These are phyloP conservation scores for Megalops atlanticus DNA, from an alignment of 2,113 vertebrate genomes.

Conservation along the genomic window DNA sequence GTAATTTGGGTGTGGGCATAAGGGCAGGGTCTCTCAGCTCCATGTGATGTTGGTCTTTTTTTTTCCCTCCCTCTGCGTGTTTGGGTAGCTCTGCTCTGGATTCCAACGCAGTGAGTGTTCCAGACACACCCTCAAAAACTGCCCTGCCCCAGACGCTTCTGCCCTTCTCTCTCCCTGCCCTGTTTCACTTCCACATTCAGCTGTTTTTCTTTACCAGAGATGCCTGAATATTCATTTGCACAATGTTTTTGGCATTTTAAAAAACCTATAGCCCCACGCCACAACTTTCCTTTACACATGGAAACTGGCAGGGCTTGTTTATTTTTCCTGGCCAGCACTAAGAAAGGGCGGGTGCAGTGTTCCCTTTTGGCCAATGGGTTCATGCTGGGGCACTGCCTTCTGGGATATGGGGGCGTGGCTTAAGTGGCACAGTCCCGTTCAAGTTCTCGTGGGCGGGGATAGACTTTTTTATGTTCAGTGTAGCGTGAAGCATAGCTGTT, in stretches of 20 bases:
- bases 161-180: too few species aligned
- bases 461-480: slow-evolving; percentile 18
- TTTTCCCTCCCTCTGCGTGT: slow-evolving; percentile 13
- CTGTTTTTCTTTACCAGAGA: neutral
- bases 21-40: slow-evolving; percentile 13
- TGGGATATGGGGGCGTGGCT: slow-evolving; percentile 46
- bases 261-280: slow-evolving; percentile 9
- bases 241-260: neutral
- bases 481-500: slow-evolving; percentile 29
- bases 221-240: neutral
- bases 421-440: slow-evolving; percentile 40
- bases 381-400: slow-evolving; percentile 38
- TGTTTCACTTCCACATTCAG: neutral
- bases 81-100: slow-evolving; percentile 51
- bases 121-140: slow-evolving; percentile 63
- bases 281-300: slow-evolving; percentile 42
- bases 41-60: slow-evolving; percentile 25
- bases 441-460: slow-evolving; percentile 57
- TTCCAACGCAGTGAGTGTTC: slow-evolving; percentile 70
- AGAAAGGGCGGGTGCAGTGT: slow-evolving; percentile 39
- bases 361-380: slow-evolving; percentile 52
- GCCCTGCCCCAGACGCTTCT: neutral
- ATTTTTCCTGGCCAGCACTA: slow-evolving; percentile 50
- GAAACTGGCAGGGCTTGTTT: slow-evolving; percentile 38
- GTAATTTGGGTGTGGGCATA: slow-evolving; percentile 38